phyloP scores from a whole-genome alignment of 2,113 vertebrate species.

The Phalacrocorax carbo region DNA sequence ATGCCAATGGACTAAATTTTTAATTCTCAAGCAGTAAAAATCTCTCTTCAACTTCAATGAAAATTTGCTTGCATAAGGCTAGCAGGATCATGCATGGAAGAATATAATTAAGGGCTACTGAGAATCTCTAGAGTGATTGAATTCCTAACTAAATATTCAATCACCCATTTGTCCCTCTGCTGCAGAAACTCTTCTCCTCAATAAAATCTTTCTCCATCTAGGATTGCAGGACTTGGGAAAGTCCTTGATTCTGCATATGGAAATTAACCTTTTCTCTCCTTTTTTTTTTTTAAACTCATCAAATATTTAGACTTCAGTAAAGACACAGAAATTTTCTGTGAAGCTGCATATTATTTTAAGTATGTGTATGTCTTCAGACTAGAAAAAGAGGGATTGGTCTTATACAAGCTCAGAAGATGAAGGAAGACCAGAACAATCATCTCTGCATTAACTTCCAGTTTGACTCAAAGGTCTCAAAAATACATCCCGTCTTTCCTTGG shows the following conservation, averaged over 20 bases:
- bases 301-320: neutral
- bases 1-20: neutral
- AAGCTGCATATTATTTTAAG: neutral
- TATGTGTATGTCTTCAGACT: neutral
- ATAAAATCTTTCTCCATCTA: neutral
- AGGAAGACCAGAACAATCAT: neutral
- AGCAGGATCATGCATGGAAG: neutral
- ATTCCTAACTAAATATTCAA: constrained; percentile 15
- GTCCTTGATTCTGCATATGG: neutral
- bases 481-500: neutral
- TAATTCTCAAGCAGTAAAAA: neutral
- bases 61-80: neutral
- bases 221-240: neutral
- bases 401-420: neutral
- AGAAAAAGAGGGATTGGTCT: neutral
- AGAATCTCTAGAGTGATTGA: neutral
- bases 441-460: neutral
- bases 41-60: neutral
- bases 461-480: neutral
- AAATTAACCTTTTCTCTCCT: neutral
- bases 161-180: neutral
- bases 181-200: neutral
- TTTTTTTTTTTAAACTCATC: neutral
- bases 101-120: constrained; percentile 10
- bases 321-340: neutral